phyloP scores from a whole-genome alignment of 2,113 vertebrate species.

The Gopherus flavomarginatus region DNA sequence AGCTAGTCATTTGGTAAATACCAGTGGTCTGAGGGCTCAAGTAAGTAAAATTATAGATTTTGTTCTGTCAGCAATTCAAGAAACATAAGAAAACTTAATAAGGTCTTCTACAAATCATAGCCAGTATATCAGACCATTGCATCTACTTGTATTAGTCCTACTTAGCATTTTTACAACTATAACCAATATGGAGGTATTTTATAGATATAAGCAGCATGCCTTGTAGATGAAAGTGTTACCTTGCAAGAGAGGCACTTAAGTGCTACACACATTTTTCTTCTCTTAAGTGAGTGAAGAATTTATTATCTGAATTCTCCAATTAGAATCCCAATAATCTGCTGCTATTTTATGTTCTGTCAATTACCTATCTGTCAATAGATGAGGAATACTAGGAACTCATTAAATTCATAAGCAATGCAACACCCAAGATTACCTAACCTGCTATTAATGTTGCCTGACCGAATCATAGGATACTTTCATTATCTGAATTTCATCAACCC shows the following conservation, averaged over 20 bases:
- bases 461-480: background rate
- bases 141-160: slow-evolving; percentile 12
- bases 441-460: background rate
- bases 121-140: slow-evolving; percentile 18
- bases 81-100: slow-evolving; percentile 2
- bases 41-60: background rate
- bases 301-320: background rate
- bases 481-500: background rate
- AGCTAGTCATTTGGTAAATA: background rate
- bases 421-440: background rate
- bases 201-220: slow-evolving; percentile 17
- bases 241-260: background rate
- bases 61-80: background rate
- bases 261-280: background rate
- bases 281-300: slow-evolving; percentile 2
- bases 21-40: background rate
- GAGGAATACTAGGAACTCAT: background rate
- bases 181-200: slow-evolving; percentile 35
- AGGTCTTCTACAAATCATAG: slow-evolving; percentile 36
- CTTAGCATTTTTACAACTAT: slow-evolving; percentile 33
- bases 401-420: background rate
- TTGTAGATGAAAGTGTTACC: slow-evolving; percentile 3
- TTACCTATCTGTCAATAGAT: background rate
- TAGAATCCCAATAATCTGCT: background rate
- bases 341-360: background rate